Conservation (phyloP, 2,113 vertebrate genomes). For the Perca flavescens region DNA sequence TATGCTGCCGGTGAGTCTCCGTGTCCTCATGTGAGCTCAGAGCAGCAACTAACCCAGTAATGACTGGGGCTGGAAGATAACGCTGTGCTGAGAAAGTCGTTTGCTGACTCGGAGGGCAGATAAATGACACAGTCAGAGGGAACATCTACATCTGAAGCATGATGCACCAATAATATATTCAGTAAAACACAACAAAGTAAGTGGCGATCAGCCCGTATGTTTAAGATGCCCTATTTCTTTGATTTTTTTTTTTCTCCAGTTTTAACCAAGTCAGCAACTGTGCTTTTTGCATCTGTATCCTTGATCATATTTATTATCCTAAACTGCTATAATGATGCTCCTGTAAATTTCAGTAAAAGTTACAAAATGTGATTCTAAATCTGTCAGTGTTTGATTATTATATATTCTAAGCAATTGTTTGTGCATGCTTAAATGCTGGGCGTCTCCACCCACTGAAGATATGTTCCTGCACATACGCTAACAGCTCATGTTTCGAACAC, state of each 20-base stretch:
- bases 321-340: background rate
- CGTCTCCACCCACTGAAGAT: background rate
- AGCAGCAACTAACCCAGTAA: slow-evolving; percentile 8
- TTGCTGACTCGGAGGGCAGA: background rate
- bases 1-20: background rate
- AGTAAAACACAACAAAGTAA: background rate
- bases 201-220: background rate
- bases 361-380: too few relatives aligned
- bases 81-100: background rate
- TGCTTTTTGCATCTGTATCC: background rate
- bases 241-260: background rate
- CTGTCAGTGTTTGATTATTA: background rate
- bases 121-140: background rate
- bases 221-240: background rate
- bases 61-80: slow-evolving; percentile 1
- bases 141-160: background rate
- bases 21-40: slow-evolving; percentile 24
- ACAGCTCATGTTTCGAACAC: background rate
- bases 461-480: background rate
- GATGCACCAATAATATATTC: background rate
- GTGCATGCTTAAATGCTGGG: background rate
- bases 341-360: too few relatives aligned
- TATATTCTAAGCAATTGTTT: background rate
- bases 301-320: background rate
- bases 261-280: background rate